Base-by-base conservation (phyloP, 2,888 invertebrate species). In the Diarsia brunnea region DNA sequence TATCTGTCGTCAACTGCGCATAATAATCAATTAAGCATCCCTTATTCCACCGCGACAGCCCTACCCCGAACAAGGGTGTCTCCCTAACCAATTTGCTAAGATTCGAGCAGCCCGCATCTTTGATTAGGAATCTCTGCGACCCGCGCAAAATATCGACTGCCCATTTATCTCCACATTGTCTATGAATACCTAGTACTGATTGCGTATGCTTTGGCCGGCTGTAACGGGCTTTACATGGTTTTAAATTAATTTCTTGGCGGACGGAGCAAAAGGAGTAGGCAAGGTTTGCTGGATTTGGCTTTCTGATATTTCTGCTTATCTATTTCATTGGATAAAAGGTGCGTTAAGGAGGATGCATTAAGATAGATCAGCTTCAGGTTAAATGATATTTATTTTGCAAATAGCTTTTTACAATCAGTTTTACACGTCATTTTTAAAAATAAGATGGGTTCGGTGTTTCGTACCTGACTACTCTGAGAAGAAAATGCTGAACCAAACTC, bases 81-180 rank as follows among this genome's bases (percentile, higher is more conserved):
- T 92, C 94, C 96, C 96, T 92, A 89, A 90, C 91, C 94, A 96
- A 96, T 96, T 96, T 95, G 95, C 93, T 95, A 96, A 96, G 96
- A 96, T 95, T 94, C 95, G 88, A 87, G 91, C 91, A 89, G 90
- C 96, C 96, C 96, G 96, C 96, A 96, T 96, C 96, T 96, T 96
- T 96, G 95, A 96, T 96, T 95, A 95, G 92, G 91, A 94, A 95
- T 94, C 93, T 94, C 92, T 89, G 89, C 89, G 83, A 71, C 79
- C 81, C 78, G 70, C 68, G 73, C 73, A 58, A 84, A 75, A 82
- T 86, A 89, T 90, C 89, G 90, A 89, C 88, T 93, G 94, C 87
- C 90, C 94, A 93, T 93, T 95, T 94, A 88, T 87, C 86, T 87
- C 84, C 78, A 80, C 84, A 89, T 91, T 90, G 82, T 79, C 85